Evolutionary conservation across 2,888 invertebrate genomes (phyloP).

Genomic region (Tipula unca): DNA sequence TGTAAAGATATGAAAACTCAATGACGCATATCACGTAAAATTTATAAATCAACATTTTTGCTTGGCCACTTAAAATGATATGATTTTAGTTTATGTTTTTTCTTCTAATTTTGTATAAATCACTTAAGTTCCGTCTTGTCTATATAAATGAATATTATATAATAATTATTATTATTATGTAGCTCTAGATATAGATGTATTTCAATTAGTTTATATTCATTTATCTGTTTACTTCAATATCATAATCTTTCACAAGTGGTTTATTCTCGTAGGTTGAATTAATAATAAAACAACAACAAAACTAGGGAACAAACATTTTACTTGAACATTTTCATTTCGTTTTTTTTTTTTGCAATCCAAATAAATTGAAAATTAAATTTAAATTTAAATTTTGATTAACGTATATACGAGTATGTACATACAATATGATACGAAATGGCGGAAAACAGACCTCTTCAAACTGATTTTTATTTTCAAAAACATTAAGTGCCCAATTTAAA

Average conservation of each 20-base stretch:
- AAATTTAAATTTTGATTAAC: background rate
- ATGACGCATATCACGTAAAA: background rate
- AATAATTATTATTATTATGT: background rate
- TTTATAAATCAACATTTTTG: background rate
- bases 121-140: background rate
- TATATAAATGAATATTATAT: background rate
- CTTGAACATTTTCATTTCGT: background rate
- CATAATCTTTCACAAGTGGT: background rate
- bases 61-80: background rate
- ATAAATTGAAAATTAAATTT: background rate
- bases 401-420: background rate
- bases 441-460: background rate
- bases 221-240: background rate
- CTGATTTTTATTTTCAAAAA: background rate
- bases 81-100: background rate
- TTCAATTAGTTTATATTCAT: background rate
- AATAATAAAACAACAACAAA: background rate
- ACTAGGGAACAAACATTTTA: background rate
- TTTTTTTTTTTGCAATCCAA: background rate
- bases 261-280: constrained; percentile 8
- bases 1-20: background rate
- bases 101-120: background rate
- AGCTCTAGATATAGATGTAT: background rate
- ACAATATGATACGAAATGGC: background rate
- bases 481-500: background rate